Conservation (phyloP, 2,113 vertebrate species). For the Potamarius usumacintae region DNA sequence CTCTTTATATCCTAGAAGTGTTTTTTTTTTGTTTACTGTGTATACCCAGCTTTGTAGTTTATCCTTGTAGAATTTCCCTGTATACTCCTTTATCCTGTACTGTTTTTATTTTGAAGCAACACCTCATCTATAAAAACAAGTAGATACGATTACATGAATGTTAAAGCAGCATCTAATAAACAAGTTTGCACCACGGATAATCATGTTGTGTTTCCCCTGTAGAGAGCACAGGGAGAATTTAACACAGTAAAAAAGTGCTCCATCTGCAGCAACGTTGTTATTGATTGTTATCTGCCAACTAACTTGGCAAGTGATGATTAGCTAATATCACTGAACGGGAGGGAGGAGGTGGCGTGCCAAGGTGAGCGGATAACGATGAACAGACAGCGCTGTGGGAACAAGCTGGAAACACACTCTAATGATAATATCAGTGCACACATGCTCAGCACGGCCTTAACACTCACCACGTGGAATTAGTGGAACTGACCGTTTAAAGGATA, state of each 20-base stretch:
- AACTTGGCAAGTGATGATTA: conserved; percentile 31
- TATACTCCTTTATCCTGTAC: not conserved
- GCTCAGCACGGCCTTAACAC: not conserved
- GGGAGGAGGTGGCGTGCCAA: not conserved
- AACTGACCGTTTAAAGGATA: not conserved
- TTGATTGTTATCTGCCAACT: conserved; percentile 17
- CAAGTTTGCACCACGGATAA: not conserved
- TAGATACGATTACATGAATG: not conserved
- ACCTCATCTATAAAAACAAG: not conserved
- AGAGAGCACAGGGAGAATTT: conserved; percentile 19
- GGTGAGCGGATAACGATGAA: conserved; percentile 30
- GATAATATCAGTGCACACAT: conserved; percentile 3
- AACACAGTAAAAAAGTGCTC: not conserved
- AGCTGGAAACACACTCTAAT: not conserved
- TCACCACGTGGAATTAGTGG: not conserved
- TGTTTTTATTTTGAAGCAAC: not conserved
- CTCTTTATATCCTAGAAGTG: not conserved
- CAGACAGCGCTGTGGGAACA: not conserved
- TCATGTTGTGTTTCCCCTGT: not conserved
- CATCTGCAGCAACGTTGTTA: conserved; percentile 6
- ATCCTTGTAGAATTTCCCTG: not conserved
- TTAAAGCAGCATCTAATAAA: not conserved
- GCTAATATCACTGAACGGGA: conserved; percentile 13
- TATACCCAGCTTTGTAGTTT: not conserved
- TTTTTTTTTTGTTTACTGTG: too few relatives aligned